phyloP scores from a whole-genome alignment of 2,113 vertebrate species.

The Tapirus terrestris region DNA sequence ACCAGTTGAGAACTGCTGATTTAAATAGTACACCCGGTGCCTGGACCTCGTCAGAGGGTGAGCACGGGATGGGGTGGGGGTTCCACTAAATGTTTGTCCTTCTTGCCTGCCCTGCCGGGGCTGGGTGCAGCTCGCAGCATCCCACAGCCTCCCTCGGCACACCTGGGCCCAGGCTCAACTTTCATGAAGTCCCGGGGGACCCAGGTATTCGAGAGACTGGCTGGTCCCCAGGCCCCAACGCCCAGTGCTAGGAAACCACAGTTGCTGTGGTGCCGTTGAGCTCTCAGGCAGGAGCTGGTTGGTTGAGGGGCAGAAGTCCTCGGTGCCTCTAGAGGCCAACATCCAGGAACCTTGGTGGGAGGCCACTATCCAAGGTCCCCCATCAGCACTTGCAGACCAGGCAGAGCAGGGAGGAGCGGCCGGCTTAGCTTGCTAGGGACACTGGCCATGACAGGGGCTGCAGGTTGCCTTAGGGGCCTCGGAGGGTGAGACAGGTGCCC shows the following conservation, averaged over 20 bases:
- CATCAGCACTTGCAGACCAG: accelerated
- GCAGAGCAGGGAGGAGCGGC: neutral
- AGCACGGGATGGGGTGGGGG: accelerated
- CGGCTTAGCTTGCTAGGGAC: too few relatives aligned
- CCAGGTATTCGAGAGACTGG: neutral
- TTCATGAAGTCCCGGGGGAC: neutral
- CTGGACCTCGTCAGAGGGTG: neutral
- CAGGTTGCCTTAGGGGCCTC: neutral
- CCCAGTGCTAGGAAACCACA: neutral
- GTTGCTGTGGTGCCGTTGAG: slow-evolving; percentile 34
- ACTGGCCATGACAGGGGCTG: neutral
- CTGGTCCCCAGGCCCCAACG: neutral
- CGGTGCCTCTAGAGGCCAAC: neutral
- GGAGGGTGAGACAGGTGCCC: neutral
- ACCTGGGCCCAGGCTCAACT: slow-evolving; percentile 52
- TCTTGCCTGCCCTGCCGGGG: neutral
- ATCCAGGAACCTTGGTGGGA: neutral
- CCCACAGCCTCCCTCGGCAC: neutral
- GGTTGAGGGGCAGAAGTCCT: neutral
- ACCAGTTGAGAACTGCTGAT: neutral
- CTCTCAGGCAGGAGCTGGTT: neutral
- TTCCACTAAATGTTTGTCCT: accelerated
- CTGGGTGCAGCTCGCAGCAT: neutral
- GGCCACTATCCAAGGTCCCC: neutral
- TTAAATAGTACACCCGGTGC: accelerated